Percentiles rank a stretch among this genome's conserved stretches.
phyloP scores from a whole-genome alignment of 2,797 vertebrate genomes.

The Hafferia zeledoni region DNA sequence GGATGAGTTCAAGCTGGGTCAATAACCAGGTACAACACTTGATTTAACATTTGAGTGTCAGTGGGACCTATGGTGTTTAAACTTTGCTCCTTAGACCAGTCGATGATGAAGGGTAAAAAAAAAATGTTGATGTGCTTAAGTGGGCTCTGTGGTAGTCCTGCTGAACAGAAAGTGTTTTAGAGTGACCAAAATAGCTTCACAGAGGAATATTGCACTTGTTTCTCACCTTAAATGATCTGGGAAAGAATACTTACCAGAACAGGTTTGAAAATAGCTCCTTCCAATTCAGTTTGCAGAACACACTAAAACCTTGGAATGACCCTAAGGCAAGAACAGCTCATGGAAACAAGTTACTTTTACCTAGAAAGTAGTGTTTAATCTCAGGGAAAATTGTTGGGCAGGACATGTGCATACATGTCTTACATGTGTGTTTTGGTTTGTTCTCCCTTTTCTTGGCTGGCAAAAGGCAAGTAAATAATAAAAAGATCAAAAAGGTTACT shows the following conservation, averaged over 20 bases:
- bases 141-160: neutral
- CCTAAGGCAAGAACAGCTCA: neutral
- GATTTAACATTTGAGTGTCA: neutral
- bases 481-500: neutral
- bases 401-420: neutral
- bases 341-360: neutral
- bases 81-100: neutral
- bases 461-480: neutral
- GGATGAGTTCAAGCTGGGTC: neutral
- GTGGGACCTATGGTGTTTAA: neutral
- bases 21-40: neutral
- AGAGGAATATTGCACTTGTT: fast-evolving
- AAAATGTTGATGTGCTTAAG: neutral
- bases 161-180: neutral
- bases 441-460: neutral
- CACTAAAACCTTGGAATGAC: neutral
- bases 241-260: neutral
- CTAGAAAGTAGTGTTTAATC: neutral
- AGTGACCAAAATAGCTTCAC: neutral
- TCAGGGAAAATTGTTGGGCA: neutral
- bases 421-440: neutral
- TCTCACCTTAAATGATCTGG: neutral
- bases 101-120: fast-evolving
- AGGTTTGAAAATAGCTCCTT: neutral
- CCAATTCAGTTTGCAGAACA: neutral